phyloP scores from a whole-genome alignment of 2,797 vertebrate genomes.

The Pygocentrus nattereri region DNA sequence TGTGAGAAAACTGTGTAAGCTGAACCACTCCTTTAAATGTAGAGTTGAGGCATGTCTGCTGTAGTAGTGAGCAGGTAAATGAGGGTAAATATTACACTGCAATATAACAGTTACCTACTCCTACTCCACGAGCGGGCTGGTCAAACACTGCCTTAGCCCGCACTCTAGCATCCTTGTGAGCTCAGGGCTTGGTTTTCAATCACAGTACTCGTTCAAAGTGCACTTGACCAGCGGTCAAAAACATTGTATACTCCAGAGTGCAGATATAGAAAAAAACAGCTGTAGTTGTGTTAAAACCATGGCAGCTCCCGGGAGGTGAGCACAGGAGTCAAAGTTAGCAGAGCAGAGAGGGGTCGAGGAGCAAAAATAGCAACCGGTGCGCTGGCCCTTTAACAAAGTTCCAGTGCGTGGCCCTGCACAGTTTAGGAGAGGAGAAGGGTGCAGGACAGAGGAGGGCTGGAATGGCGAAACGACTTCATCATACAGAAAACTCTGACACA shows the following conservation, averaged over 20 bases:
- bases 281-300: background rate
- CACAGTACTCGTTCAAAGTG: background rate
- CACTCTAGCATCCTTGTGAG: background rate
- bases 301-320: background rate
- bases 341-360: conserved; percentile 5
- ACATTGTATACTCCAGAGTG: background rate
- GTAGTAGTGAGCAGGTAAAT: background rate
- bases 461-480: conserved; percentile 45
- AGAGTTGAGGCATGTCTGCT: background rate
- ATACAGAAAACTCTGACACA: conserved; percentile 34
- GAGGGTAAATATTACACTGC: too few relatives aligned
- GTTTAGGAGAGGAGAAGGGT: conserved; percentile 45
- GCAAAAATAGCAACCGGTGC: conserved; percentile 39
- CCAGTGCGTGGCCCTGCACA: conserved; percentile 61
- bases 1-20: too few relatives aligned
- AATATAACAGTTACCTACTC: background rate
- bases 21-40: too few relatives aligned
- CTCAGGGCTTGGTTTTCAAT: background rate
- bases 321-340: background rate
- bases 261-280: background rate
- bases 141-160: background rate
- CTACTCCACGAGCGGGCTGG: background rate
- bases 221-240: background rate
- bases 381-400: conserved; percentile 81
- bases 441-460: conserved; percentile 54